Evolutionary conservation across 1,140 invertebrate genomes (phyloP).

Genomic region (Brachionus koreanus): DNA sequence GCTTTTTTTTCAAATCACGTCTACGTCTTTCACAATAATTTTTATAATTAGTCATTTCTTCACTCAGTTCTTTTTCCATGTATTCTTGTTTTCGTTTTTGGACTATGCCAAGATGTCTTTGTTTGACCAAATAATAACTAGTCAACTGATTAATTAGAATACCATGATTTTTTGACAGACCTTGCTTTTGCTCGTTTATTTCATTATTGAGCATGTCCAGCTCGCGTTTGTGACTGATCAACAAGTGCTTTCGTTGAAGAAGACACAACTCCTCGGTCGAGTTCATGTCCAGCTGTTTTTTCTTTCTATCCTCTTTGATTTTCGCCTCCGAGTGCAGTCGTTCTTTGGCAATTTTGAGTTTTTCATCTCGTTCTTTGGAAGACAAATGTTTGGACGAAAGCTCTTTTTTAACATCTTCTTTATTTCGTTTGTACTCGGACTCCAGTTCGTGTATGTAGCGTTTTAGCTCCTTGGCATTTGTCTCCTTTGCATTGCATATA

Average conservation of each 20-base stretch:
- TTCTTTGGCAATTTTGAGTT: conserved; percentile 30
- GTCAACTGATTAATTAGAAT: not conserved
- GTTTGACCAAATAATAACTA: not conserved
- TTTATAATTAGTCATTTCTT: conserved; percentile 88
- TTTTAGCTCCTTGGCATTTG: conserved; percentile 84
- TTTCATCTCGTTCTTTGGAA: conserved; percentile 29
- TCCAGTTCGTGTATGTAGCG: conserved; percentile 85
- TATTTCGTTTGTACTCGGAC: conserved; percentile 94
- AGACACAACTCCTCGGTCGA: conserved; percentile 32
- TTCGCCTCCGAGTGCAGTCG: conserved; percentile 16
- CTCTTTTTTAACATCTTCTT: conserved; percentile 79
- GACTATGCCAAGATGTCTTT: conserved; percentile 9
- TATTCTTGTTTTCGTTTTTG: conserved; percentile 62
- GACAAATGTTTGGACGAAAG: conserved; percentile 29
- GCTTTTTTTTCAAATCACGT: conserved; percentile 89
- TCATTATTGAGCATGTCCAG: conserved; percentile 8
- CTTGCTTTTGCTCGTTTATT: conserved; percentile 33
- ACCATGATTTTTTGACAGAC: not conserved
- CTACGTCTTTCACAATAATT: conserved; percentile 91
- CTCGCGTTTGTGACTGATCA: conserved; percentile 20
- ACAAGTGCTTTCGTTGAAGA: conserved; percentile 18
- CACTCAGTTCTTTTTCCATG: conserved; percentile 79
- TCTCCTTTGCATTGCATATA: conserved; percentile 79
- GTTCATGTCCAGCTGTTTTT: conserved; percentile 45
- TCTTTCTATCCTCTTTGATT: conserved; percentile 49